Conservation (phyloP, 1,140 invertebrate genomes). For the Campoletis sonorensis region DNA sequence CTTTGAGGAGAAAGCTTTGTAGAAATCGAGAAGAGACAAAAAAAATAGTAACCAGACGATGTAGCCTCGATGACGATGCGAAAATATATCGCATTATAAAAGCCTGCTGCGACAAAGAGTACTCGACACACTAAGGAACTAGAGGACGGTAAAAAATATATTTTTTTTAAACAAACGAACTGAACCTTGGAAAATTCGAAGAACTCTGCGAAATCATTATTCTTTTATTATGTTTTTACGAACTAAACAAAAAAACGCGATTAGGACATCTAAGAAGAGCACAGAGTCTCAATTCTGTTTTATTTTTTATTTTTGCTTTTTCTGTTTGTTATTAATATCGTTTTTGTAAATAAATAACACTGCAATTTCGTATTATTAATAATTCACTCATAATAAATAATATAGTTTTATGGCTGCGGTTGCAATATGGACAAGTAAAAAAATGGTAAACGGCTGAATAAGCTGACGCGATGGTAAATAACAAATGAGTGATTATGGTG, state of each 20-base stretch:
- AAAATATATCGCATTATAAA: constrained; percentile 28
- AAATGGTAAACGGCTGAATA: constrained; percentile 66
- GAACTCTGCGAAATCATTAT: background rate
- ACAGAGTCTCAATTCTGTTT: constrained; percentile 2
- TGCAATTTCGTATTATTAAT: constrained; percentile 11
- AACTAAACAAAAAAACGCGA: background rate
- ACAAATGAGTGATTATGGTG: constrained; percentile 65
- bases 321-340: constrained; percentile 28
- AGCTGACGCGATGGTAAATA: constrained; percentile 65
- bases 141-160: background rate
- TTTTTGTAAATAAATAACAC: constrained; percentile 15
- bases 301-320: too few species aligned
- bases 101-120: constrained; percentile 26
- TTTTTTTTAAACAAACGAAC: background rate
- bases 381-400: constrained; percentile 18
- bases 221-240: background rate
- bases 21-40: background rate
- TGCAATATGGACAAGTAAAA: constrained; percentile 43
- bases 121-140: background rate
- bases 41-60: background rate
- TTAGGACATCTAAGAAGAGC: background rate
- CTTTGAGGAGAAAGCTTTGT: background rate
- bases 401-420: constrained; percentile 14
- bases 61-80: constrained; percentile 4
- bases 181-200: background rate